Evolutionary conservation across 2,888 invertebrate species (phyloP).

Genomic region (Eilema griseolum): DNA sequence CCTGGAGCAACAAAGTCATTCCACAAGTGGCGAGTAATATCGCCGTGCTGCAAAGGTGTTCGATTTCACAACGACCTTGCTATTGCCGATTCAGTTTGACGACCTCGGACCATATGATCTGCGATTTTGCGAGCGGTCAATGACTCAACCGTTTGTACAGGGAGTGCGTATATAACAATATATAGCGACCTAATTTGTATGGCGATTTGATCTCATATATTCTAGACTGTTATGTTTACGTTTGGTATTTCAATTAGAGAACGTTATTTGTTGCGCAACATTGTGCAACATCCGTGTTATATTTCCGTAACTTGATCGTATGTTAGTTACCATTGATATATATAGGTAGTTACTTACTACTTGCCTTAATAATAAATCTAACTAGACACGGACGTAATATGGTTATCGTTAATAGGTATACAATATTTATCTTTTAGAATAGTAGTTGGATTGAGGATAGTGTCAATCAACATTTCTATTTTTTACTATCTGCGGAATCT

Average conservation of each 20-base stretch:
- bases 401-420: neutral
- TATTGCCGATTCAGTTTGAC: conserved; percentile 69
- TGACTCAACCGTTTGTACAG: conserved; percentile 73
- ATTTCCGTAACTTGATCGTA: neutral
- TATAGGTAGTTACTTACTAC: neutral
- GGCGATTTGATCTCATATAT: conserved; percentile 45
- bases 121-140: conserved; percentile 71
- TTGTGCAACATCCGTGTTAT: conserved; percentile 5
- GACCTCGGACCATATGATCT: conserved; percentile 79
- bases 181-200: conserved; percentile 72
- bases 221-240: conserved; percentile 36
- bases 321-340: too few species aligned
- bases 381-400: neutral
- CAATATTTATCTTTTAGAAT: neutral
- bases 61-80: conserved; percentile 71
- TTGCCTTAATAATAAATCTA: too few species aligned
- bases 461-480: neutral
- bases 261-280: conserved; percentile 24
- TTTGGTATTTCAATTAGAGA: conserved; percentile 15
- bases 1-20: conserved; percentile 35
- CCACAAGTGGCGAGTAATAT: conserved; percentile 26
- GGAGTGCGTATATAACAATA: conserved; percentile 51
- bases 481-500: neutral
- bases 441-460: neutral
- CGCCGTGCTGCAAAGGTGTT: conserved; percentile 37